Evolutionary conservation across 2,888 invertebrate genomes (phyloP), one percentile per base, ranked within the genome.

Genomic region (Megaustenia siamemsis): DNA sequence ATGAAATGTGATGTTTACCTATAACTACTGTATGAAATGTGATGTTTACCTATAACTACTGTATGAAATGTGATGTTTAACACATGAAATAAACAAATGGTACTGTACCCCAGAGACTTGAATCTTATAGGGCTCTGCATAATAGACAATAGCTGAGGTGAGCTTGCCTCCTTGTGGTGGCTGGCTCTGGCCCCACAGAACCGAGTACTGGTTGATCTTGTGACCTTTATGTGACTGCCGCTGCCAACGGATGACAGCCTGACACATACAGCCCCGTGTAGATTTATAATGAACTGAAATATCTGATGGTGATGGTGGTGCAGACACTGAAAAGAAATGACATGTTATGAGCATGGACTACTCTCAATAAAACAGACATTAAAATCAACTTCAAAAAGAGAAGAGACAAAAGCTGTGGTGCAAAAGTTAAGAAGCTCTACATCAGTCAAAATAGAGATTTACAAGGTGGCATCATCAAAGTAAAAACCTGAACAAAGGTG

Each of bases 241-340:
- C 38, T 80, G 73, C 84, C 84, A 84, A 35, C 80, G 71, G 60
- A 84, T 60, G 10, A 84, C 80, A 32, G 84, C 79, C 75, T 84
- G 84, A 35, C 84, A 84, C 38, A 80, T 75, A 60, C 84, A 84
- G 43, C 66, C 66, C 6, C 73, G 53, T 40, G 73, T 75, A 24
- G 45, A 43, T 56, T 80, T 71, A 45, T 73, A 80, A 18, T 60
- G 32, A 21, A 84, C 68, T 45, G 53, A 45, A 75, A 84, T n/a
- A 5, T 63, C 66, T 28, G 32, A 28, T 38, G 84, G 84, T 10
- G 84, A 60, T 4, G 63, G 69, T 21, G 84, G 84, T 49, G 78
- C 60, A 43, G 84, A 35, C 21, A 32, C 83, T 82, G 82, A 71
- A 73, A 53, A 43, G 21, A 38, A 38, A 56, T 10, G 28, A n/a